Percentiles rank a stretch among this genome's conserved stretches.
Evolutionary conservation across 2,888 invertebrate species (phyloP).

Genomic region (Drosophila eohydei): DNA sequence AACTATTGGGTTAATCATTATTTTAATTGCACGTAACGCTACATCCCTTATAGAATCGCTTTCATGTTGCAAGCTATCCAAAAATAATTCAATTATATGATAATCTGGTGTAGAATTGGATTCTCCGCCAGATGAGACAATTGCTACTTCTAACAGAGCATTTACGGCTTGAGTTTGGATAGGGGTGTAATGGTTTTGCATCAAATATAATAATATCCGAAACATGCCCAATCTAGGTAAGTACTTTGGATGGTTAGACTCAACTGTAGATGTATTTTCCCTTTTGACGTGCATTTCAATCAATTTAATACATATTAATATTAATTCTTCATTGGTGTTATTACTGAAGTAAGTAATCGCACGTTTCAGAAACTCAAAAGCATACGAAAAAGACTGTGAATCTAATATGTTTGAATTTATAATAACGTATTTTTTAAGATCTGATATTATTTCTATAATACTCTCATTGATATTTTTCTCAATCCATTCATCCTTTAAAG

Average conservation of each 20-base stretch:
- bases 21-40: slow-evolving; percentile 90
- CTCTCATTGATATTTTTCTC: slow-evolving; percentile 88
- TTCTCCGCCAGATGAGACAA: slow-evolving; percentile 89
- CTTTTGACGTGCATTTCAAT: slow-evolving; percentile 90
- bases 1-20: slow-evolving; percentile 88
- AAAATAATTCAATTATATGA: slow-evolving; percentile 91
- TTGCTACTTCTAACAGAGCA: slow-evolving; percentile 92
- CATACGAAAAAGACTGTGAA: slow-evolving; percentile 92
- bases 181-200: slow-evolving; percentile 90
- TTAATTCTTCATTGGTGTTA: slow-evolving; percentile 86
- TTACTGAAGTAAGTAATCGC: slow-evolving; percentile 86
- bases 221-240: slow-evolving; percentile 94
- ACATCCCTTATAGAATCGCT: slow-evolving; percentile 91
- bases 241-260: slow-evolving; percentile 89
- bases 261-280: slow-evolving; percentile 82
- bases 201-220: slow-evolving; percentile 90
- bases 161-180: slow-evolving; percentile 92
- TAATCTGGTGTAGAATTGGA: slow-evolving; percentile 88
- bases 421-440: slow-evolving; percentile 85
- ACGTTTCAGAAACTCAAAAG: slow-evolving; percentile 91
- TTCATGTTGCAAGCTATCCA: slow-evolving; percentile 91
- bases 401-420: slow-evolving; percentile 57
- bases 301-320: slow-evolving; percentile 88
- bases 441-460: slow-evolving; percentile 87
- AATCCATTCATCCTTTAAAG: slow-evolving; percentile 91